Base-by-base conservation (phyloP, 2,888 invertebrate species). In the Tetranychus piercei region DNA sequence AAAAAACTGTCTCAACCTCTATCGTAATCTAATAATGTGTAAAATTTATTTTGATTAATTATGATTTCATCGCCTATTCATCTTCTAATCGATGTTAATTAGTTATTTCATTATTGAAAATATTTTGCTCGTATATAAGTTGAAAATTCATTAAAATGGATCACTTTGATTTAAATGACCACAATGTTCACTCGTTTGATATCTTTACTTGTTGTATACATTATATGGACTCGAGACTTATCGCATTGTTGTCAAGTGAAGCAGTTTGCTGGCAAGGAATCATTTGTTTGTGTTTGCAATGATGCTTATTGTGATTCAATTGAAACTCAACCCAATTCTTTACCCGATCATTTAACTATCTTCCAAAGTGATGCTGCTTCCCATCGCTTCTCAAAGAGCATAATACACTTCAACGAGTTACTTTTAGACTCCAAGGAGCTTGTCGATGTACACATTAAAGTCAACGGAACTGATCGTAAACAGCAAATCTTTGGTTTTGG, bases 251-350 rank as follows among this genome's bases (percentile, higher is more conserved):
- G 55, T 55, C 11, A 15, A 15, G 15, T 55, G 9, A 55, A 15
- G 15, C 9, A 9, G 9, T 55, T 15, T 55, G 11, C 55, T 55
- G 15, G 3, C 15, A 55, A 15, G 9, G 55, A 55, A 5, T 55
- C 55, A 7, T 69, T 71, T 23, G 72, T 71, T 34, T 71, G 72
- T 44, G 72, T 71, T n/a, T 71, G 72, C 6, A 71, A 71, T 71
- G 8, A 22, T 7, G n/a, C 34, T 0, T 3, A 71, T 44, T 71
- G 72, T 44, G 69, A 69, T 34, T 11, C 69, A 23, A 23, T 69
- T 34, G n/a, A 4, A 69, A 23, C 34, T 11, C 9, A 9, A 15
- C 55, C 55, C 55, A 55, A 55, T 55, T 55, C 55, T 15, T 55
- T 55, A 55, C 11, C 15, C 15, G 55, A 55, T 15, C 55, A 55